These are phyloP conservation scores for Anhinga rufa DNA, from an alignment of 2,113 vertebrate genomes.

Conservation along the genomic window DNA sequence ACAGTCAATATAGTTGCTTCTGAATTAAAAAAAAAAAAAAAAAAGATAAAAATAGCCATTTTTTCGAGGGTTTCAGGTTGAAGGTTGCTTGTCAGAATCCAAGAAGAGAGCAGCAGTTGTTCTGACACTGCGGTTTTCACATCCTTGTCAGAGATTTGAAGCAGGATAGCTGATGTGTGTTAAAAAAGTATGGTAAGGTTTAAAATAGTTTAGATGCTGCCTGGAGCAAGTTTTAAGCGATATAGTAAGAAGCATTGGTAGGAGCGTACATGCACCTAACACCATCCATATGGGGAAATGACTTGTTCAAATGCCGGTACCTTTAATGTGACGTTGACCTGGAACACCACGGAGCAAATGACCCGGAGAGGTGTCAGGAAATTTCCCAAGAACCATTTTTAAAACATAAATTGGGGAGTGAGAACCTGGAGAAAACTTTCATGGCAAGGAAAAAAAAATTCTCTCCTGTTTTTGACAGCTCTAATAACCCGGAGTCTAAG, in stretches of 20 bases:
- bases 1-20: slow-evolving; percentile 40
- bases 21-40: background rate
- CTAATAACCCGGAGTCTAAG: slow-evolving; percentile 34
- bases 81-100: slow-evolving; percentile 70
- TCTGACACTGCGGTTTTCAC: slow-evolving; percentile 78
- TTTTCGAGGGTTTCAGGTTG: slow-evolving; percentile 69
- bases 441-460: background rate
- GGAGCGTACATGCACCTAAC: slow-evolving; percentile 43
- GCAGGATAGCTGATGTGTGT: slow-evolving; percentile 72
- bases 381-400: background rate
- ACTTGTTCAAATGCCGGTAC: background rate
- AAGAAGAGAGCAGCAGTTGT: slow-evolving; percentile 77
- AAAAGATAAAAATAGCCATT: slow-evolving; percentile 57
- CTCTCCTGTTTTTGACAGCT: slow-evolving; percentile 2
- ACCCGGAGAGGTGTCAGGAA: background rate
- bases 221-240: slow-evolving; percentile 55
- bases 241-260: slow-evolving; percentile 64
- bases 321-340: background rate
- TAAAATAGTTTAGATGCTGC: slow-evolving; percentile 76
- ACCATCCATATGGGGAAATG: background rate
- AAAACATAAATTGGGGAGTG: background rate
- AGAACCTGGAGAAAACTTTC: background rate
- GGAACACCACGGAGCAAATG: background rate
- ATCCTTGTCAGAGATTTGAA: slow-evolving; percentile 76
- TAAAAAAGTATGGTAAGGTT: slow-evolving; percentile 70